Conservation (phyloP, 2,797 vertebrate genomes). For the Fistularia commersonii region DNA sequence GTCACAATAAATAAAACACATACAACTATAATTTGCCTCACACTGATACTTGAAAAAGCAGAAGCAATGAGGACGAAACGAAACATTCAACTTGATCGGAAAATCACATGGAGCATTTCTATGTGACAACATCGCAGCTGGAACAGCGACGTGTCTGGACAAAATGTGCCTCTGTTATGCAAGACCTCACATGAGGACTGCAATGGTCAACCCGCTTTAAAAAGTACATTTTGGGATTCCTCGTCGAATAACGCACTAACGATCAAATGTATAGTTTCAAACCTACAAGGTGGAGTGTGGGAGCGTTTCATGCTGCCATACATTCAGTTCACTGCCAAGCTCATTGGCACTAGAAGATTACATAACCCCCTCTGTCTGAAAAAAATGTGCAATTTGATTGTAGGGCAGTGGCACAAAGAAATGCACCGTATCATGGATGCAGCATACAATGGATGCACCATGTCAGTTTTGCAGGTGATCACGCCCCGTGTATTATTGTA, state of each 20-base stretch:
- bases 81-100: background rate
- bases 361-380: constrained; percentile 44
- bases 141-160: constrained; percentile 48
- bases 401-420: constrained; percentile 66
- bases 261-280: background rate
- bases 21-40: no score
- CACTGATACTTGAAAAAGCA: no score
- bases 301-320: background rate
- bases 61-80: no score
- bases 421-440: constrained; percentile 20
- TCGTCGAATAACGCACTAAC: background rate
- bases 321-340: constrained; percentile 9
- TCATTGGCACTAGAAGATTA: constrained; percentile 36
- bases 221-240: background rate
- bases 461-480: constrained; percentile 15
- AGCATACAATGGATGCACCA: constrained; percentile 20
- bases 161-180: constrained; percentile 50
- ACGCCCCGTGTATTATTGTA: background rate
- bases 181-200: constrained; percentile 44
- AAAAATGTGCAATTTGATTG: constrained; percentile 36
- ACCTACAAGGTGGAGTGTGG: background rate
- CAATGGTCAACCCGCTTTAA: constrained; percentile 7
- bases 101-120: background rate
- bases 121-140: constrained; percentile 23
- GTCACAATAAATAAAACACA: background rate